Conservation (phyloP, 2,113 vertebrate genomes). For the Apodemus speciosus region DNA sequence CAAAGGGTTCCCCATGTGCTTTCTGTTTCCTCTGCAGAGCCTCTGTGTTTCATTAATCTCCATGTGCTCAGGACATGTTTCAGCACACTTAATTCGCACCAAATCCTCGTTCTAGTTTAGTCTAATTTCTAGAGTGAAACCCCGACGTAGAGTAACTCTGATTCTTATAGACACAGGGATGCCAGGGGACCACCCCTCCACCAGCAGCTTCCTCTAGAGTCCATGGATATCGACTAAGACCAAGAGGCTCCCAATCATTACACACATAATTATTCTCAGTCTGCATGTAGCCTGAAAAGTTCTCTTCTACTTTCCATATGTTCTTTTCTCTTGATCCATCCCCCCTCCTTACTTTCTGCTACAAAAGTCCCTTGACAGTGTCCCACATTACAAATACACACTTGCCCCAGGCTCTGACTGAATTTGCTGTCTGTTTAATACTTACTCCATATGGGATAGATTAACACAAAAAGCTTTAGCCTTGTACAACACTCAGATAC, state of each 20-base stretch:
- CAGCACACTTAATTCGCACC: background rate
- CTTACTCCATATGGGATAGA: conserved; percentile 73
- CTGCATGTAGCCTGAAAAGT: background rate
- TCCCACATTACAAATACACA: conserved; percentile 41
- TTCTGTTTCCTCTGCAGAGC: background rate
- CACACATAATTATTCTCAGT: background rate
- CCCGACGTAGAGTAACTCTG: background rate
- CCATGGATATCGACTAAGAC: background rate
- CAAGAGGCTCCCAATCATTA: background rate
- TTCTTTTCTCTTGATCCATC: background rate
- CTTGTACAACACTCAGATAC: conserved; percentile 77
- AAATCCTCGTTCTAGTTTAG: background rate
- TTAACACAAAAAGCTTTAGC: conserved; percentile 81
- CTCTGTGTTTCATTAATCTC: conserved; percentile 6
- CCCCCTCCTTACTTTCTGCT: conserved; percentile 2
- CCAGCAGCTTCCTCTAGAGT: background rate
- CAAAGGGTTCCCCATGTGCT: background rate
- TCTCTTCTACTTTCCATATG: background rate
- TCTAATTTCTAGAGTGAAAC: background rate
- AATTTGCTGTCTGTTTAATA: conserved; percentile 63
- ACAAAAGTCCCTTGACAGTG: conserved; percentile 38
- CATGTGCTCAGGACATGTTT: background rate
- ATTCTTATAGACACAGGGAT: background rate
- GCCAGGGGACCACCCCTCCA: too few species aligned
- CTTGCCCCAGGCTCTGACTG: conserved; percentile 69